Evolutionary conservation across 2,113 vertebrate genomes (phyloP), one percentile per base, ranked within the genome.

Genomic region (Tylochromis polylepis): DNA sequence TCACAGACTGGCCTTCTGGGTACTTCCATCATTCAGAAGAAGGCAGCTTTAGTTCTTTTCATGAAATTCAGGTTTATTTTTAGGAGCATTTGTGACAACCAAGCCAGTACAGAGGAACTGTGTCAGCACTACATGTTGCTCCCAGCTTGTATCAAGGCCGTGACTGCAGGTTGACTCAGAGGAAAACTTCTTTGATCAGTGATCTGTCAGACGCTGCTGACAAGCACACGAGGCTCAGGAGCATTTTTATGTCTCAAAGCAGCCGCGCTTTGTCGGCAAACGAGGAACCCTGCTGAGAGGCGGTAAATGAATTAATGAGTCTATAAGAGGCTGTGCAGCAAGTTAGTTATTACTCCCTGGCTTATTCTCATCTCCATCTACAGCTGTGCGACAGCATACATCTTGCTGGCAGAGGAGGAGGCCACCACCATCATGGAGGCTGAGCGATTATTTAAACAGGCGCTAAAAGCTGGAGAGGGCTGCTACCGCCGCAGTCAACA

Each of bases 361-460:
- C 24, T 49, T 5, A 14, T 11, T n/a, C 56, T 58, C 24, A 59
- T 75, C 9, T 57, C 5, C 51, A 65, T 49, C 59, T 81, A 9
- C 89, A 99, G 98, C 85, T 99, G 98, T 96, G 98, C 98, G 12
- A 99, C 98, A 31, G 98, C 98, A 4, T 99, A 98, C 93, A 99
- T 99, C 94, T 97, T 99, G 16, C 95, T 99, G 93, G 98, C 98
- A 1, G 98, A 99, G 95, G 98, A 99, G 84, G 98, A 99, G 91
- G 98, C 98, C 1, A 99, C 98, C 41, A 99, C 98, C 18, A 99
- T 99, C 92, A 97, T 99, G 87, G 98, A 99, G 95, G 98, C 98
- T 34, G 98, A 99, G 92, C 97, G 98, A 53, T 94, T 99, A 22
- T 99, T 99, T 89, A 99, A 98, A 90, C 98, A 99, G 92, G 98